Evolutionary conservation across 1,140 invertebrate genomes (phyloP).

Genomic region (Drosophila mayri): DNA sequence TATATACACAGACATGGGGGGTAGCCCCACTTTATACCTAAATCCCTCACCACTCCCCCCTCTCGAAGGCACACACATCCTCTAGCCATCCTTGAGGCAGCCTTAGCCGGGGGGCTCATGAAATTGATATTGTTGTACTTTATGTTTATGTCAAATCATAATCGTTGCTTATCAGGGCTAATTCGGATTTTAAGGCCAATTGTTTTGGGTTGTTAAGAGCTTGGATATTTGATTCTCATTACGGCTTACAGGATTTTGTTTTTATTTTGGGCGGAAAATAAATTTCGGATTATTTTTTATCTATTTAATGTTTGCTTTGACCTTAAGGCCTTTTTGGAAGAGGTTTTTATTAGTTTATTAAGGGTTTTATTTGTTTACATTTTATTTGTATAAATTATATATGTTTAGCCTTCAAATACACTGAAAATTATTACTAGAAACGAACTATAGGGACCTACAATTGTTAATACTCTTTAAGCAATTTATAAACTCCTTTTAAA

Average conservation of each 20-base stretch:
- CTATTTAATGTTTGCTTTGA: not conserved
- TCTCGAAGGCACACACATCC: not conserved
- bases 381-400: not conserved
- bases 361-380: not conserved
- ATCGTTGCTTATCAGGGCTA: conserved; percentile 37
- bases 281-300: not conserved
- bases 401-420: not conserved
- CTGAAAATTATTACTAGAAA: not conserved
- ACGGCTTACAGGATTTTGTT: not conserved
- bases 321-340: not conserved
- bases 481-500: not conserved
- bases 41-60: too few species aligned
- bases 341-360: not conserved
- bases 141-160: conserved; percentile 40
- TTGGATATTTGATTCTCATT: conserved; percentile 12
- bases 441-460: not conserved
- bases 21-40: not conserved
- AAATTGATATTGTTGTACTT: conserved; percentile 53
- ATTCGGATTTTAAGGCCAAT: conserved; percentile 34
- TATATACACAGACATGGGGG: not conserved
- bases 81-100: conserved; percentile 3
- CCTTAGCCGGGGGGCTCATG: conserved; percentile 25
- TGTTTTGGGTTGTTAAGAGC: conserved; percentile 4
- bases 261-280: not conserved
- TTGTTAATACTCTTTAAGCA: too few species aligned